Evolutionary conservation across 2,113 vertebrate genomes (phyloP).

Genomic region (Myotis yumanensis): DNA sequence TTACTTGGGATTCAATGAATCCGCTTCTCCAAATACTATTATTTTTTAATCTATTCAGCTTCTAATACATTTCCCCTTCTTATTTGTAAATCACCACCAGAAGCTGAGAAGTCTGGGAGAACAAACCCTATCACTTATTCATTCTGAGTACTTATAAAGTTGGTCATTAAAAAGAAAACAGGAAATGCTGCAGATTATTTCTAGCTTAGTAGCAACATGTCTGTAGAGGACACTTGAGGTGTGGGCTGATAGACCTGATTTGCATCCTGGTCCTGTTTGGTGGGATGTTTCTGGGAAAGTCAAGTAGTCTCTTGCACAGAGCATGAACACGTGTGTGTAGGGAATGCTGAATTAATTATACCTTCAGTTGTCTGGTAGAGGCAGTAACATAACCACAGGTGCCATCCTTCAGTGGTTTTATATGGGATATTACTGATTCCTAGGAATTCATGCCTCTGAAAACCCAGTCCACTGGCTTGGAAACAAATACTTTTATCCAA

Average conservation of each 20-base stretch:
- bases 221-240: background rate
- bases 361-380: background rate
- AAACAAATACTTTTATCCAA: slow-evolving; percentile 20
- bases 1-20: background rate
- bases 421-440: slow-evolving; percentile 51
- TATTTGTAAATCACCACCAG: slow-evolving; percentile 17
- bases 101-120: slow-evolving; percentile 30
- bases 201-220: background rate
- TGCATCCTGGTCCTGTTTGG: background rate
- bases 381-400: background rate
- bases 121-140: background rate
- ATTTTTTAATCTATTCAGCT: slow-evolving; percentile 37
- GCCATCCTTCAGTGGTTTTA: slow-evolving; percentile 43
- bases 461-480: slow-evolving; percentile 8
- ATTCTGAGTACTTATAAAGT: background rate
- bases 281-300: background rate
- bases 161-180: background rate
- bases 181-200: background rate
- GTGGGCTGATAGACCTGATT: background rate
- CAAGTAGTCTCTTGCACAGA: background rate
- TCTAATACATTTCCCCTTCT: slow-evolving; percentile 36
- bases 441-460: slow-evolving; percentile 44
- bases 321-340: background rate
- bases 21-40: slow-evolving; percentile 16
- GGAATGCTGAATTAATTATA: background rate